These are phyloP conservation scores for Linnaemya tessellans DNA, from an alignment of 2,888 invertebrate species.

Conservation along the genomic window DNA sequence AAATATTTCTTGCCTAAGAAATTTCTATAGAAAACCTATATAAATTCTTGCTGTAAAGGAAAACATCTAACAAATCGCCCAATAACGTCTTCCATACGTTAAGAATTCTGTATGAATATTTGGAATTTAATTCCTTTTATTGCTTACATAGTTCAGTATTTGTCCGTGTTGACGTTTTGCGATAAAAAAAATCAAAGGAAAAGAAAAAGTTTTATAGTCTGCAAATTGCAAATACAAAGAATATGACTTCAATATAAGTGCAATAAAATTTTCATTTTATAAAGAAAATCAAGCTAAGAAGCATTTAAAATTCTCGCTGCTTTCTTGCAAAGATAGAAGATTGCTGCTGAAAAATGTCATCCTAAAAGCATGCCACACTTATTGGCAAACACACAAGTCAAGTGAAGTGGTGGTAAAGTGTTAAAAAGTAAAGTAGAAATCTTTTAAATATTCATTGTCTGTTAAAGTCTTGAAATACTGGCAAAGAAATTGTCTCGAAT, in stretches of 20 bases:
- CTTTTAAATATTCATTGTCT: conserved; percentile 37
- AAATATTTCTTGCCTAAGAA: neutral
- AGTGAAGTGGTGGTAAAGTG: conserved; percentile 26
- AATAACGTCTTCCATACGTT: conserved; percentile 22
- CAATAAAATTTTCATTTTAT: conserved; percentile 35
- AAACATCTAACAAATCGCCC: conserved; percentile 9
- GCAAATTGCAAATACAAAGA: conserved; percentile 11
- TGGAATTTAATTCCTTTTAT: neutral
- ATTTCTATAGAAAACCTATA: neutral
- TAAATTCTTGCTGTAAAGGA: neutral
- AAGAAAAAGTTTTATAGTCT: conserved; percentile 26
- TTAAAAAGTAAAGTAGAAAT: neutral
- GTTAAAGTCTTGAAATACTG: conserved; percentile 18
- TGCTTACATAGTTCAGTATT: conserved; percentile 17
- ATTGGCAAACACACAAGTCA: neutral
- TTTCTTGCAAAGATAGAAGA: neutral
- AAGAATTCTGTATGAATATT: conserved; percentile 26
- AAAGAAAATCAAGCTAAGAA: conserved; percentile 35
- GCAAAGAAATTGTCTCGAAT: conserved; percentile 30
- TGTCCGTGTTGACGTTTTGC: conserved; percentile 61
- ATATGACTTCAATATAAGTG: conserved; percentile 17
- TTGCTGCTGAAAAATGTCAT: conserved; percentile 21
- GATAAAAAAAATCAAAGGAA: conserved; percentile 35
- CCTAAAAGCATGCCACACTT: conserved; percentile 46
- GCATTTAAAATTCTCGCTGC: conserved; percentile 15